These are phyloP conservation scores for Digitonthophagus gazella DNA, from an alignment of 2,888 invertebrate genomes.

Conservation along the genomic window DNA sequence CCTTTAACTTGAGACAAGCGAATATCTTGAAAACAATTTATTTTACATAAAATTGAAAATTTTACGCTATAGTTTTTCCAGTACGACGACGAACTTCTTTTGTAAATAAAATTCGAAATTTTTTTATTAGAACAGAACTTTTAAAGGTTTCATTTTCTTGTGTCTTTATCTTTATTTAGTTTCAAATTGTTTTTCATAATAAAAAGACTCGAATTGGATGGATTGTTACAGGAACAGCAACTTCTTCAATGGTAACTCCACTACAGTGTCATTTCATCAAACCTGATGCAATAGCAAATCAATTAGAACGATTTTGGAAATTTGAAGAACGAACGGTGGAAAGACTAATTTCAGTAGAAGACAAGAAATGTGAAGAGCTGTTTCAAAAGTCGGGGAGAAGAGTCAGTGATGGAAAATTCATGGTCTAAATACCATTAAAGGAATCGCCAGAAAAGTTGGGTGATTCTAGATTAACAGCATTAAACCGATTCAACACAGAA, in stretches of 20 bases:
- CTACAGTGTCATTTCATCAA: constrained; percentile 2
- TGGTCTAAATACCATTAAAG: constrained; percentile 34
- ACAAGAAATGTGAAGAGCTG: constrained; percentile 34
- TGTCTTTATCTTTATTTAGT: no score
- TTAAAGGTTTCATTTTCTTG: no score
- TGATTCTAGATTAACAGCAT: constrained; percentile 32
- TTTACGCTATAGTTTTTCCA: no score
- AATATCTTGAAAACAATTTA: no score
- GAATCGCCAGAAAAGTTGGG: constrained; percentile 27
- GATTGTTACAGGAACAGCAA: constrained; percentile 1
- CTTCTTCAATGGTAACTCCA: neutral
- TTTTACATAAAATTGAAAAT: no score
- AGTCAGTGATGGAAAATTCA: constrained; percentile 33
- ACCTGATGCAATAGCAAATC: neutral
- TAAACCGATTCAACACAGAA: constrained; percentile 28
- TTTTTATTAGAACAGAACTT: no score
- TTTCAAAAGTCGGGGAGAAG: constrained; percentile 31
- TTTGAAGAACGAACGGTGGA: constrained; percentile 32
- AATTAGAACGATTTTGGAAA: constrained; percentile 8
- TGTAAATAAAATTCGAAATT: no score
- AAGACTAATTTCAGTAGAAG: constrained; percentile 28
- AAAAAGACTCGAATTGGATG: constrained; percentile 6
- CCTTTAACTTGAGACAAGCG: no score
- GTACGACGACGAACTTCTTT: no score
- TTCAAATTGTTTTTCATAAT: no score